phyloP scores from a whole-genome alignment of 2,888 invertebrate species.

The Colostygia pectinataria region DNA sequence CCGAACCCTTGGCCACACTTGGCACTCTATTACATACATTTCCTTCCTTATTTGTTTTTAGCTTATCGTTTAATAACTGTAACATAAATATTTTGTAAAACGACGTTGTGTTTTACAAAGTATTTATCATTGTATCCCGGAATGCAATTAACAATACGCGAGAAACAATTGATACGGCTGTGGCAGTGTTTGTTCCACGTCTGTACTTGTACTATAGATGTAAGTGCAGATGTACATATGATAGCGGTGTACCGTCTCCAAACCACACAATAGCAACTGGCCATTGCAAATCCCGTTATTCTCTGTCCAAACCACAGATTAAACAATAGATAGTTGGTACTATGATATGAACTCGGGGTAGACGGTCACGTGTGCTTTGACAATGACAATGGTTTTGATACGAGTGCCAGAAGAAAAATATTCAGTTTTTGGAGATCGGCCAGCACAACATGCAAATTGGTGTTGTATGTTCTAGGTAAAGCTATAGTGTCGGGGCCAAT shows the following conservation, averaged over 20 bases:
- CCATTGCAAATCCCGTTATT: slow-evolving; percentile 18
- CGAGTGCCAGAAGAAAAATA: slow-evolving; percentile 15
- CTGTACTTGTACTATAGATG: neutral
- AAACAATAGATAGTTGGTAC: neutral
- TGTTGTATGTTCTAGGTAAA: slow-evolving; percentile 1
- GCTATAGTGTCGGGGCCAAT: slow-evolving; percentile 1
- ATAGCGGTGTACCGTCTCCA: neutral
- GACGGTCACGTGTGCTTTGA: slow-evolving; percentile 36
- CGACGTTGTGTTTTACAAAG: slow-evolving; percentile 17
- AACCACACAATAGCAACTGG: slow-evolving; percentile 14
- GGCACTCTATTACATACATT: slow-evolving; percentile 1
- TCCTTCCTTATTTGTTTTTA: slow-evolving; percentile 14
- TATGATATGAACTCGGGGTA: slow-evolving; percentile 29
- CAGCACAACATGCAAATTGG: slow-evolving; percentile 17
- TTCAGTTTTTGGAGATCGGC: slow-evolving; percentile 22
- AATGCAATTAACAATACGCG: slow-evolving; percentile 51
- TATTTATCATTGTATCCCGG: slow-evolving; percentile 32
- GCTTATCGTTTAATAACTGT: slow-evolving; percentile 7
- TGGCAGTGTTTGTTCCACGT: slow-evolving; percentile 39
- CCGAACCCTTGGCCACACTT: neutral
- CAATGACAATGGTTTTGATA: slow-evolving; percentile 46
- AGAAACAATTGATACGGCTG: slow-evolving; percentile 46
- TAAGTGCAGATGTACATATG: neutral
- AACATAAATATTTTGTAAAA: no score
- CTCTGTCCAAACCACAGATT: neutral